These are phyloP conservation scores for Acrocephalus scirpaceus DNA, from an alignment of 2,797 vertebrate species.

Conservation along the genomic window DNA sequence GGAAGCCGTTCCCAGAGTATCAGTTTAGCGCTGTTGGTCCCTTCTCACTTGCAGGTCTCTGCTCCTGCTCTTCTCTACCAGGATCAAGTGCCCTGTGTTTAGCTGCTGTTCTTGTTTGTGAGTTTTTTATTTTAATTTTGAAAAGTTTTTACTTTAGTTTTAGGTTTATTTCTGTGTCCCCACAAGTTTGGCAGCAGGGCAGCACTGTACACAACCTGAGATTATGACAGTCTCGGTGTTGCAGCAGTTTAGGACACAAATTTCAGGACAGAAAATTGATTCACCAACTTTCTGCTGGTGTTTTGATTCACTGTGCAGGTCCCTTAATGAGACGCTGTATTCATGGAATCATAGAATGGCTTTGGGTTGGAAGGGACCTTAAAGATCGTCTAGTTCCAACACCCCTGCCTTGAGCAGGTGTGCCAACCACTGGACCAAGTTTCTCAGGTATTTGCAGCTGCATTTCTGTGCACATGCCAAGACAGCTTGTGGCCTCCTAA, in stretches of 20 bases:
- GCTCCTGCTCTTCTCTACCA: background rate
- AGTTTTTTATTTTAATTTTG: background rate
- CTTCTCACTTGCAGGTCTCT: background rate
- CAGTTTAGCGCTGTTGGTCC: background rate
- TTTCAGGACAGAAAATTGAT: background rate
- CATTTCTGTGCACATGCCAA: accelerated
- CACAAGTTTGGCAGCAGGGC: background rate
- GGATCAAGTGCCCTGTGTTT: background rate
- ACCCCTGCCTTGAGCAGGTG: background rate
- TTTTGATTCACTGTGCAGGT: background rate
- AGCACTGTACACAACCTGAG: accelerated
- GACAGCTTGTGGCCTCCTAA: background rate
- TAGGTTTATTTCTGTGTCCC: background rate
- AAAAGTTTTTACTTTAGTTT: accelerated
- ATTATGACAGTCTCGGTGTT: accelerated
- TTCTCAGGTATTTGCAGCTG: background rate
- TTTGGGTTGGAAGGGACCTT: background rate
- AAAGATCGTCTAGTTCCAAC: background rate
- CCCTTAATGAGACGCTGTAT: accelerated
- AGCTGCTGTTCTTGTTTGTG: background rate
- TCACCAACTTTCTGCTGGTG: background rate
- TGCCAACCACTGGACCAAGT: background rate
- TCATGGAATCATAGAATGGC: background rate
- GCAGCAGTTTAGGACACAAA: background rate
- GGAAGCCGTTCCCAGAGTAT: background rate